These are phyloP conservation scores for Lytechinus pictus DNA, from an alignment of 35 echinoderm and acorn worm species.

Conservation along the genomic window DNA sequence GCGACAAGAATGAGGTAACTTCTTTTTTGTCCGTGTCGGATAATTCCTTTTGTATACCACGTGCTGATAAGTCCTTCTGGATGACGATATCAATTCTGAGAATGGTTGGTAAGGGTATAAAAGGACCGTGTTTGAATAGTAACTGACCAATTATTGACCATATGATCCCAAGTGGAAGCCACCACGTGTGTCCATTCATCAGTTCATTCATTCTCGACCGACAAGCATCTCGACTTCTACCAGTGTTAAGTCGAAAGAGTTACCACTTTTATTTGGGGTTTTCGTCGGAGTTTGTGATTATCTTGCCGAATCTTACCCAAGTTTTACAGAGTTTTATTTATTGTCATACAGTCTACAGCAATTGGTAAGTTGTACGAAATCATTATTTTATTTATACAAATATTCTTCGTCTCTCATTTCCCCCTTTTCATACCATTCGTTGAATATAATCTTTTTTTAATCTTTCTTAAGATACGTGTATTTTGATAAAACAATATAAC, in stretches of 20 bases:
- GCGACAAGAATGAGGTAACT: neutral
- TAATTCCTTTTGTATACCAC: neutral
- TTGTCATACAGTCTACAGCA: neutral
- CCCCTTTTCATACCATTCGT: too few species aligned
- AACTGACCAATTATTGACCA: neutral
- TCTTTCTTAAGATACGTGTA: too few species aligned
- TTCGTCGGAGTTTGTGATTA: neutral
- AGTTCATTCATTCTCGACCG: neutral
- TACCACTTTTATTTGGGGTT: neutral
- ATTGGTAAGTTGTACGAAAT: neutral
- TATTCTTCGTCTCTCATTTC: too few species aligned
- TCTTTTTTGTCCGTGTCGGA: conserved; percentile 1
- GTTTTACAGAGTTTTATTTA: neutral
- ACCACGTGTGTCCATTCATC: neutral
- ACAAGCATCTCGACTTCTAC: neutral
- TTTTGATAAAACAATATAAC: too few species aligned
- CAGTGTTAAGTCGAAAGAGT: neutral
- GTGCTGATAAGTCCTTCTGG: neutral
- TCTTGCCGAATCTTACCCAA: neutral
- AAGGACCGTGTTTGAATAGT: conserved; percentile 17
- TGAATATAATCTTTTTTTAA: too few species aligned
- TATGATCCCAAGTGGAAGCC: neutral
- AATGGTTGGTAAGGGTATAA: conserved; percentile 40
- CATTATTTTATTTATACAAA: too few species aligned
- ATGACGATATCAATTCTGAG: neutral